Evolutionary conservation across 2,888 invertebrate species (phyloP), one percentile per base, ranked within the genome.

Genomic region (Melinopterus prodromus): DNA sequence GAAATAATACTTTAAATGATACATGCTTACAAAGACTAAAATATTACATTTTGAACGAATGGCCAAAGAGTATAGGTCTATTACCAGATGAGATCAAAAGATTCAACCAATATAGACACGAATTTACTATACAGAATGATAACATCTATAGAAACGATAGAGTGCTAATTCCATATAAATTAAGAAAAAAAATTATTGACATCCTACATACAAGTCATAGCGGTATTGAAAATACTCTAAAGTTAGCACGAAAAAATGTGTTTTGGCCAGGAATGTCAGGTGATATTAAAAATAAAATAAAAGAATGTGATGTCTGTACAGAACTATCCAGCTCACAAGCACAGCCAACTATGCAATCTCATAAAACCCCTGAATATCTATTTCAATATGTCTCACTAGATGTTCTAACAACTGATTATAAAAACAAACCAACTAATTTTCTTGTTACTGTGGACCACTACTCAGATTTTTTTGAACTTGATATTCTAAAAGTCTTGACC

Each of bases 181-280:
- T 69, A 15, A 15, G 71, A 71, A 77, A 77, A 36, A 70, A 16
- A 6, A 71, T 77, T 26, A 35, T 77, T 35, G 70, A 77, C 6
- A 77, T 36, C n/a, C 16, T 77, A n/a, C 77, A 77, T 35, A 71
- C 35, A 7, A 72, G 72, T 36, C 72, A 72, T 12, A 72, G 16
- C 26, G 72, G 72, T 16, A 72, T 72, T 6, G 72, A 72, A 12
- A 16, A 26, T 9, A 77, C 77, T 16, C 38, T 69, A 12, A 77
- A 69, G 9, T 15, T 77, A 15, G 77, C 77, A 15, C 37, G 69
- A 12, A 16, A 16, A n/a, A 77, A 53, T 69, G n/a, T 77, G 15
- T 77, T 77, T 76, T 76, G 76, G 76, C 76, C 76, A 35, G 76
- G 77, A 69, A 77, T 77, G 9, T n/a, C 15, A 3, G 69, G 16